Evolutionary conservation across 1,140 invertebrate species (phyloP).

Genomic region (Macrotrachela quadricornifera): DNA sequence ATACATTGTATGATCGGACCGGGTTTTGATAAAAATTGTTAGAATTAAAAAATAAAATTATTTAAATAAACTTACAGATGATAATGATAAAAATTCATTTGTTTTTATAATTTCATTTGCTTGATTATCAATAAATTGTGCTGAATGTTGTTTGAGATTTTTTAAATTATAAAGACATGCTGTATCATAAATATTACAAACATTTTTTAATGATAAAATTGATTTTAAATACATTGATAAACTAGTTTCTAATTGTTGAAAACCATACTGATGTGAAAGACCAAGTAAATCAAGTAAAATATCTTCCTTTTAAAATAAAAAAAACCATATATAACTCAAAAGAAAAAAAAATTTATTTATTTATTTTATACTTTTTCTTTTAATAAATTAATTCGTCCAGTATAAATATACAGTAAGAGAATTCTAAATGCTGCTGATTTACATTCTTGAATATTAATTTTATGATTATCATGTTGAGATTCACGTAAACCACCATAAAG

Average conservation of each 20-base stretch:
- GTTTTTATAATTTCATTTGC: slow-evolving; percentile 58
- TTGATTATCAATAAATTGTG: slow-evolving; percentile 62
- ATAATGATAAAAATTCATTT: slow-evolving; percentile 59
- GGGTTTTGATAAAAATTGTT: no score
- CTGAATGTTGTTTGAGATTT: slow-evolving; percentile 40
- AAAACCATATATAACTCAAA: no score
- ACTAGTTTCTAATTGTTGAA: slow-evolving; percentile 63
- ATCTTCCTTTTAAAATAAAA: slow-evolving; percentile 34
- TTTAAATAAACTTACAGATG: slow-evolving; percentile 29
- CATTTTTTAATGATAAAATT: slow-evolving; percentile 61
- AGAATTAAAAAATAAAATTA: no score
- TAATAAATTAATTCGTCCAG: slow-evolving; percentile 61
- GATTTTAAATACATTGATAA: slow-evolving; percentile 78
- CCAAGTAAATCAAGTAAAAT: slow-evolving; percentile 61
- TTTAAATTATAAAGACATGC: slow-evolving; percentile 49
- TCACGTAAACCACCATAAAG: slow-evolving; percentile 76
- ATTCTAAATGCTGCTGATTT: slow-evolving; percentile 68
- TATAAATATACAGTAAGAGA: slow-evolving; percentile 81
- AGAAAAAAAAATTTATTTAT: no score
- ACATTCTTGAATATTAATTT: slow-evolving; percentile 62
- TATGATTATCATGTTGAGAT: slow-evolving; percentile 37
- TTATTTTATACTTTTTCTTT: slow-evolving; percentile 40
- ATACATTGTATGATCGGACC: no score
- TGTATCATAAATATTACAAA: slow-evolving; percentile 74
- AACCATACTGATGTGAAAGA: slow-evolving; percentile 80